These are phyloP conservation scores for Hyposoter dolosus DNA, from an alignment of 2,888 invertebrate species.

Conservation along the genomic window DNA sequence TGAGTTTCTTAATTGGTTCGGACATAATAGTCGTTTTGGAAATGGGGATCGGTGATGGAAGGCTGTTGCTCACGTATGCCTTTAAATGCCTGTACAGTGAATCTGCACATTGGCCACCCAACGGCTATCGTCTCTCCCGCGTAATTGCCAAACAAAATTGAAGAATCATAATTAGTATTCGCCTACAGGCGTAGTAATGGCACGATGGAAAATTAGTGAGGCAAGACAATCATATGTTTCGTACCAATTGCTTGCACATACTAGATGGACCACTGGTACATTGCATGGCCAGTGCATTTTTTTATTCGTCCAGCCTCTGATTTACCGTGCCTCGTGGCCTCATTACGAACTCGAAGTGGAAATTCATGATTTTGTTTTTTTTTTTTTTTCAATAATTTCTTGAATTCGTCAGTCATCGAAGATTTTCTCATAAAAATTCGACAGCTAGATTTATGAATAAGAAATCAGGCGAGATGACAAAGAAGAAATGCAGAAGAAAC, in stretches of 20 bases:
- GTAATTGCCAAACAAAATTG: constrained; percentile 59
- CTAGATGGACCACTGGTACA: neutral
- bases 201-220: neutral
- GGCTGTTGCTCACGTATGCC: constrained; percentile 5
- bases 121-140: constrained; percentile 47
- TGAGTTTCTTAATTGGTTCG: constrained; percentile 54
- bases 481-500: neutral
- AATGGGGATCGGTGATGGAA: constrained; percentile 33
- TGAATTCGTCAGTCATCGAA: neutral
- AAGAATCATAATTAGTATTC: constrained; percentile 63
- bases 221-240: constrained; percentile 45
- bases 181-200: constrained; percentile 45
- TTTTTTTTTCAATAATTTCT: neutral
- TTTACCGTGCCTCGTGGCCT: neutral
- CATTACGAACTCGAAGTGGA: neutral
- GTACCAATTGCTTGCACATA: constrained; percentile 22
- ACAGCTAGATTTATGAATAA: neutral
- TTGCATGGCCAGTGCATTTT: neutral
- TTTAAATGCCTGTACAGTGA: constrained; percentile 1
- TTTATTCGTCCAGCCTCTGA: neutral
- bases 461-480: neutral
- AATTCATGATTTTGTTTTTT: neutral
- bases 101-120: constrained; percentile 26
- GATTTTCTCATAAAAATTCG: neutral
- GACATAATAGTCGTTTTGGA: constrained; percentile 50